Evolutionary conservation across 2,888 invertebrate species (phyloP).

Genomic region (Rotaria sp.): DNA sequence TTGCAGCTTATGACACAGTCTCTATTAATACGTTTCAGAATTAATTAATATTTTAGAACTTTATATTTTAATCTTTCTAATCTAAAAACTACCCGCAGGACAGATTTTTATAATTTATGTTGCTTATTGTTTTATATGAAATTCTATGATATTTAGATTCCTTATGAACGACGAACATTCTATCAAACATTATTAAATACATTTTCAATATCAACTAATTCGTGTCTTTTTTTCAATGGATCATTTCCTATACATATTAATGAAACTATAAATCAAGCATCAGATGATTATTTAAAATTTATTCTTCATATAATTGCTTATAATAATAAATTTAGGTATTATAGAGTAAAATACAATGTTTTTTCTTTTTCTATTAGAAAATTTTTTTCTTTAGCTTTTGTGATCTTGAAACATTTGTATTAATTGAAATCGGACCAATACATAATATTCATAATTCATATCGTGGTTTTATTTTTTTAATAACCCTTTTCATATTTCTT

Average conservation of each 20-base stretch:
- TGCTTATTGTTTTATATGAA: no score
- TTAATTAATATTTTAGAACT: no score
- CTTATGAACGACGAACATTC: neutral
- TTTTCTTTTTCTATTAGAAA: no score
- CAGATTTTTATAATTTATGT: no score
- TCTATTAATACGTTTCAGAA: no score
- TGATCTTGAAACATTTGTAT: slow-evolving; percentile 16
- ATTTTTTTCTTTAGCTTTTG: neutral
- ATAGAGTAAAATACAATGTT: neutral
- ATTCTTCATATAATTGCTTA: neutral
- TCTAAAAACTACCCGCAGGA: no score
- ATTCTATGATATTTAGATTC: neutral
- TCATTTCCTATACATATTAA: neutral
- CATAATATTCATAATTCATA: neutral
- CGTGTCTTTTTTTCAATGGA: neutral
- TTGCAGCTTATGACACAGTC: no score
- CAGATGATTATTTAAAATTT: neutral
- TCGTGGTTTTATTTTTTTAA: neutral
- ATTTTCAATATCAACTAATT: neutral
- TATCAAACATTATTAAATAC: neutral
- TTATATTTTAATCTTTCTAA: no score
- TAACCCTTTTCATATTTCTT: neutral
- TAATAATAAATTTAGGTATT: neutral
- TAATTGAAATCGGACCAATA: neutral
- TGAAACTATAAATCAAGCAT: neutral